Conservation (phyloP, 2,113 vertebrate genomes). For the Macrotus californicus region DNA sequence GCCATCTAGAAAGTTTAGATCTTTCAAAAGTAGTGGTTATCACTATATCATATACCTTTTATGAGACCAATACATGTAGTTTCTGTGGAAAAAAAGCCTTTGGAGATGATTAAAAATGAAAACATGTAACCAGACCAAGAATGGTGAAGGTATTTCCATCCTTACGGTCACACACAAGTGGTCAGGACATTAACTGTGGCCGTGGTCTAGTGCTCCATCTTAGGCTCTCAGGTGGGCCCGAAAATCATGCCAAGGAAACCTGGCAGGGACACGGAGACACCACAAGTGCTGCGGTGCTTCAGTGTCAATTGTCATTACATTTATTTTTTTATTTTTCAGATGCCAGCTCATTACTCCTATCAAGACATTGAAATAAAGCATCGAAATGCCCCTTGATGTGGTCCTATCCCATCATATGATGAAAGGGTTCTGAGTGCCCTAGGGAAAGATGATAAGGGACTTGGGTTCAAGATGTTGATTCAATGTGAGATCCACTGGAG, state of each 20-base stretch:
- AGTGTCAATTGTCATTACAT: background rate
- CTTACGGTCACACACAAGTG: background rate
- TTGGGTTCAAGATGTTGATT: background rate
- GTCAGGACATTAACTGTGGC: background rate
- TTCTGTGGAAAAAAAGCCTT: background rate
- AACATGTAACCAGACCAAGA: constrained; percentile 9
- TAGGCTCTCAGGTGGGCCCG: background rate
- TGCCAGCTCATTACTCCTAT: background rate
- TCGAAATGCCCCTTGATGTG: background rate
- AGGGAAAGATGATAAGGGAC: background rate
- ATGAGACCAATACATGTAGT: constrained; percentile 8
- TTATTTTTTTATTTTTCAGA: background rate
- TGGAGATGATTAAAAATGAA: constrained; percentile 43
- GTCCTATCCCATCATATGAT: background rate
- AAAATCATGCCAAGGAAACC: constrained; percentile 17
- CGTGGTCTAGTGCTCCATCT: background rate
- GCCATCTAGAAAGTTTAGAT: constrained; percentile 33
- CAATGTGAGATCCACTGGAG: background rate
- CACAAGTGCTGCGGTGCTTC: background rate
- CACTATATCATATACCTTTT: constrained; percentile 1
- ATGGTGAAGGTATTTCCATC: background rate
- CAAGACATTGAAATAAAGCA: too few relatives aligned
- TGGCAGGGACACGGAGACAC: background rate
- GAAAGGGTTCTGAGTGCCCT: background rate
- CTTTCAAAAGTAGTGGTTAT: constrained; percentile 30